Base-by-base conservation (phyloP, 2,888 invertebrate genomes). In the Lepeophtheirus nordmannii region DNA sequence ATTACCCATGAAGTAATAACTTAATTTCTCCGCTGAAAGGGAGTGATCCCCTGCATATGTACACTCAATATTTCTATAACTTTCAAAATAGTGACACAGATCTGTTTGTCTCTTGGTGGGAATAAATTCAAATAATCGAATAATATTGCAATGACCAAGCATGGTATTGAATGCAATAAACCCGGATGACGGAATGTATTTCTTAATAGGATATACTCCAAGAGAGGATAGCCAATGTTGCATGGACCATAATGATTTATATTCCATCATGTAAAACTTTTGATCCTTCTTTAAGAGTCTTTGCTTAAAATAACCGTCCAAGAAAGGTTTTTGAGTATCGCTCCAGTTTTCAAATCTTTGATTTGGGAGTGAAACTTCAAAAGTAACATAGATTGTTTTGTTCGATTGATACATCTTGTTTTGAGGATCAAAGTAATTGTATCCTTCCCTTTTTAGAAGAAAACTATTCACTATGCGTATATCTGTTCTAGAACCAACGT, bases 41-140 rank as follows among this genome's bases (percentile, higher is more conserved):
- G 53, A 46, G 17, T 46, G 53, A 46, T 46, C 53, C 53, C 53
- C 53, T n/a, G 2, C 53, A 17, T 46, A 46, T 46, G n/a, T 17
- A 46, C 53, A 46, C 17, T 2, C 17, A 2, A n/a, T 17, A 17
- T 8, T 46, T 46, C 14, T n/a, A 3, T 17, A 5, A n/a, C 8
- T 17, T 46, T 46, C 53, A 46, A 46, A 46, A 8, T 46, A 46
- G 8, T 46, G 53, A 17, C 53, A 46, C n/a, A 14, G 53, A 46
- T 46, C 8, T 17, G 53, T 46, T 8, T 46, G n/a, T 17, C 53
- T 46, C 53, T 17, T 17, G n/a, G 53, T 5, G 53, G 53, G 53
- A 46, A 46, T 46, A 46, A 46, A 46, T 46, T 46, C 53, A 46
- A 46, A 46, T 17, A 46, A 46, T 5, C 53, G 53, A 46, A 46